Base-by-base conservation (phyloP, 2,113 vertebrate genomes). In the Meles meles region DNA sequence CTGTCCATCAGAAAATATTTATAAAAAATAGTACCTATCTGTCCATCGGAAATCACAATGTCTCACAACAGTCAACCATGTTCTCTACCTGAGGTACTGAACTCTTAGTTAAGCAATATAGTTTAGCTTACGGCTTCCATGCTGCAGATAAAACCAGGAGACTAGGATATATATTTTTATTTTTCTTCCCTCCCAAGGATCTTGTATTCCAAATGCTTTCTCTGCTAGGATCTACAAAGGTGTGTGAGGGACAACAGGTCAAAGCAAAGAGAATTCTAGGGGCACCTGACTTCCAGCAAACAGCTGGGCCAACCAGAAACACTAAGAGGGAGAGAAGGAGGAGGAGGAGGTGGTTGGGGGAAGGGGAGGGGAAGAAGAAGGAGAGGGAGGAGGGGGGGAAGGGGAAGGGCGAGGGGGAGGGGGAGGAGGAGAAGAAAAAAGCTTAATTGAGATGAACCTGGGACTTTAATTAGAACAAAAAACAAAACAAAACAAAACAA, bases 1-100 rank as follows among this genome's bases (percentile, higher is more conserved):
- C 2, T 14, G 29, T 0, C 1, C 1, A 17, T 17, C 18, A 4
- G 20, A 34, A 52, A 52, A 52, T 52, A 17, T 18, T 52, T 17
- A 5, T 17, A 52, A 52, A 52, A 52, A 52, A 11, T 52, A 52
- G 52, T 52, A 52, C 52, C 52, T 52, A 17, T 17, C 52, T 52
- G 52, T 17, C 5, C 52, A 52, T 9, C 69, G 74, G 52, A 86
- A 92, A 61, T 1, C 7, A 1, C 11, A 12, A 17, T 17, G 29
- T 44, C 23, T 95, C 34, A 15, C 4, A 61, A 12, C 1, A 5
- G 44, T 72, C 63, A 65, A 42, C 3, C 21, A 8, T 55, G 63
- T 47, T 63, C 59, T 88, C 27, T 74, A 71, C 42, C 11, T 42
- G n/a, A 83, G 8, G 14, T 15, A 29, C 14, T n/a, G 37, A 52